These are phyloP conservation scores for Malaclemys terrapin DNA, from an alignment of 2,113 vertebrate genomes.

Conservation along the genomic window DNA sequence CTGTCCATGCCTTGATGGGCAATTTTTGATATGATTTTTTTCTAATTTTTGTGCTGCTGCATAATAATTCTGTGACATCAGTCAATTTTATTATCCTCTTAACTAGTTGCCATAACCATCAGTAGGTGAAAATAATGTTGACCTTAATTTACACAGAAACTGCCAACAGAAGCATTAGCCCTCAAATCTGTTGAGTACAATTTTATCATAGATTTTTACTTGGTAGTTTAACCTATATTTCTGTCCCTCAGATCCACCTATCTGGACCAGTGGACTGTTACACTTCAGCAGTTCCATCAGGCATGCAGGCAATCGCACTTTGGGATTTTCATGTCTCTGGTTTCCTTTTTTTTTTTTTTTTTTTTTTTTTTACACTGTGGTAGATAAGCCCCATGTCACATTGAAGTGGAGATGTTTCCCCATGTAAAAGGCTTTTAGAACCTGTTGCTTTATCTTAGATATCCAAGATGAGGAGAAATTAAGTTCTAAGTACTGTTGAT, in stretches of 20 bases:
- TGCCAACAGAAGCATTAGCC: not conserved
- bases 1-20: not conserved
- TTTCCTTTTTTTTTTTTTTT: slow-evolving; percentile 32
- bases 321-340: slow-evolving; percentile 33
- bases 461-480: not conserved
- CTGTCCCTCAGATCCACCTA: not conserved
- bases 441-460: not conserved
- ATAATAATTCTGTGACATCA: not conserved
- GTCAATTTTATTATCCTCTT: not conserved
- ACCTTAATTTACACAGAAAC: slow-evolving; percentile 7
- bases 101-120: not conserved
- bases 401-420: not conserved
- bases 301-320: not conserved
- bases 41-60: not conserved
- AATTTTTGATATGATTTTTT: not conserved
- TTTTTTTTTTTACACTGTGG: slow-evolving; percentile 2
- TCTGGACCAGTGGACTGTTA: not conserved
- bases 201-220: not conserved
- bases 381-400: not conserved
- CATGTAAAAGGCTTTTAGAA: not conserved
- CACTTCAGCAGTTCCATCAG: not conserved
- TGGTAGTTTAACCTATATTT: not conserved
- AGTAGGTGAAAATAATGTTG: not conserved
- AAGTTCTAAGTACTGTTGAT: not conserved
- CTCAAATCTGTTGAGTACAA: not conserved